Base-by-base conservation (phyloP, 2,797 vertebrate genomes). In the Rhinichthys osculus region DNA sequence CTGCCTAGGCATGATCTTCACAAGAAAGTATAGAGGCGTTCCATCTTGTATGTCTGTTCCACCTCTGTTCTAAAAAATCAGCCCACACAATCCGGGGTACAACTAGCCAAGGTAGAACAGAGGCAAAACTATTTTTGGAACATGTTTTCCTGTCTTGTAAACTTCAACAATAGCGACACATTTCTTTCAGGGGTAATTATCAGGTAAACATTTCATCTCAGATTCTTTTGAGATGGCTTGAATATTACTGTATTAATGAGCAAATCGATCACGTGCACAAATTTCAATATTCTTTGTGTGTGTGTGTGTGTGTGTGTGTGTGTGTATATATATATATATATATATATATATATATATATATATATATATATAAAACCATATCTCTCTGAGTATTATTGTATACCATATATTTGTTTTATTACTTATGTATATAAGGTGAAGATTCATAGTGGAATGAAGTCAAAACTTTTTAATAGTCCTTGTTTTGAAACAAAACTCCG, bases 111-210 rank as follows among this genome's bases (percentile, higher is more conserved):
- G 76, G 80, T 87, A 84, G 80, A 40, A 42, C 81, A 85, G 57
- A 87, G 50, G 83, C 33, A 80, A 50, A 52, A 81, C 87, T 90
- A 90, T 91, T 88, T 92, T 87, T 87, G 86, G 86, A 90, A 84
- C 83, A n/a, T 11, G 83, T 89, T 88, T 90, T 91, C 90, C 88
- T 90, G 89, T 90, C 86, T 82, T 76, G 71, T 80, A 82, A 85
- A 89, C 74, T 83, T 85, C 80, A 57, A 59, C 76, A 85, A 81
- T 67, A 64, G 78, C 27, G 80, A 74, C 59, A 80, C 23, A 38
- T 78, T 77, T 69, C 67, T 62, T 71, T 88, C 52, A 77, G 50
- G n/a, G 64, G 50, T 50, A 67, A 62, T 73, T 62, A 78, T 54
- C 57, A 50, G 33, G 50, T 76, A 85, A 87, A 52, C 11, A 70